Conservation (phyloP, 2,113 vertebrate genomes). For the Callipepla californica region DNA sequence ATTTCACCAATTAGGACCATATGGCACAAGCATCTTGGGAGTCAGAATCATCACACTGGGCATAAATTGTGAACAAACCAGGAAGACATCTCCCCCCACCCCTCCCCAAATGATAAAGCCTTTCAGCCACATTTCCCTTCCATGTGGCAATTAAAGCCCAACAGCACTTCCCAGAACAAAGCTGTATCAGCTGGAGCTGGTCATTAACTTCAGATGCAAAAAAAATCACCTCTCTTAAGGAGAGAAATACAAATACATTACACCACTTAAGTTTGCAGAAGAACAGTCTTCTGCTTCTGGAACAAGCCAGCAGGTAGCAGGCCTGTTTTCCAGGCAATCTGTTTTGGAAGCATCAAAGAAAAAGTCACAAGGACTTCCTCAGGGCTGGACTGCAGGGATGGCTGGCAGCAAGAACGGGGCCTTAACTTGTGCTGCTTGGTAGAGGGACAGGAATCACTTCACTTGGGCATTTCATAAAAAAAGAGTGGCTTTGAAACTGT, state of each 20-base stretch:
- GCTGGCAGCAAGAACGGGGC: neutral
- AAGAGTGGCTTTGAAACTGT: neutral
- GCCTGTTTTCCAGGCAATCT: neutral
- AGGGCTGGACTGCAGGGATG: neutral
- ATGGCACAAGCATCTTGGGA: neutral
- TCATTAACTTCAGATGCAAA: conserved; percentile 14
- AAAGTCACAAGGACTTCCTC: neutral
- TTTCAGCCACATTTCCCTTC: conserved; percentile 8
- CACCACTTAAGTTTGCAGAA: neutral
- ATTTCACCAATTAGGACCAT: conserved; percentile 1
- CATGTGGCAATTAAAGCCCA: conserved; percentile 33
- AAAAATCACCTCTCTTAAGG: conserved; percentile 24
- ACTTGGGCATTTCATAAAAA: neutral
- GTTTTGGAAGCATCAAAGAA: neutral
- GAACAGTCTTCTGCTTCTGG: neutral
- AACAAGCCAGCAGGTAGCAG: neutral
- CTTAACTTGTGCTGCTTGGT: neutral
- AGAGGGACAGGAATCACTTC: neutral
- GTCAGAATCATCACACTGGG: neutral
- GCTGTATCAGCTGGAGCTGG: conserved; percentile 3
- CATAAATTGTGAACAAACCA: neutral
- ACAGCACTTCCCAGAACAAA: conserved; percentile 14
- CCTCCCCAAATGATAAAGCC: neutral
- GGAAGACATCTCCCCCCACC: neutral
- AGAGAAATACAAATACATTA: neutral